phyloP scores from a whole-genome alignment of 2,888 invertebrate species.

The Andrena flavipes region DNA sequence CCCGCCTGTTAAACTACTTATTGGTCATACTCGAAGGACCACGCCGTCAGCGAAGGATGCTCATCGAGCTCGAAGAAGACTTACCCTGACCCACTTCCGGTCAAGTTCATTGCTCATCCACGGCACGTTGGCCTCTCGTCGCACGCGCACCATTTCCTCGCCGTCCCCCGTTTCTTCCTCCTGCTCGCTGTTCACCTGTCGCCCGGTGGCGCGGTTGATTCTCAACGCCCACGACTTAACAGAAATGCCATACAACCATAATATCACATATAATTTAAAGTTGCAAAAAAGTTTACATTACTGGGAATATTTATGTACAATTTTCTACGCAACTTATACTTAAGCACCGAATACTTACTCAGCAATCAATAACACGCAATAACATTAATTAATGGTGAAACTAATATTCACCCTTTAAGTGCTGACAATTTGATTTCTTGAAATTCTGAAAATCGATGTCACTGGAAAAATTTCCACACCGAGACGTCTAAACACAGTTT shows the following conservation, averaged over 20 bases:
- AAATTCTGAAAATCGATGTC: too few relatives aligned
- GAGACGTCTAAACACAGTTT: too few relatives aligned
- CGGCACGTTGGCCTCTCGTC: conserved; percentile 65
- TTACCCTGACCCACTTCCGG: conserved; percentile 82
- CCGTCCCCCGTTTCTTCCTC: conserved; percentile 29
- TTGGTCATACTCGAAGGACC: conserved; percentile 52
- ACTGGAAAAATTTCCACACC: too few relatives aligned
- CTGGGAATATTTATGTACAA: too few relatives aligned
- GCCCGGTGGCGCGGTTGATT: background rate
- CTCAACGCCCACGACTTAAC: conserved; percentile 16
- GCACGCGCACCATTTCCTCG: conserved; percentile 47
- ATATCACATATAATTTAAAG: background rate
- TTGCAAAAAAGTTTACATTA: background rate
- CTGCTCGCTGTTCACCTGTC: conserved; percentile 27
- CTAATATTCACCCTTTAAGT: too few relatives aligned
- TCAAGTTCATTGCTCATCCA: conserved; percentile 83
- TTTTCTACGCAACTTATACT: too few relatives aligned
- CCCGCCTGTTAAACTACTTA: conserved; percentile 23
- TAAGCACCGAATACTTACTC: too few relatives aligned
- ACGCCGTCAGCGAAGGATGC: conserved; percentile 43
- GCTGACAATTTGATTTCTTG: too few relatives aligned
- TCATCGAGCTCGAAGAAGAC: conserved; percentile 66
- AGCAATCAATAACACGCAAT: too few relatives aligned
- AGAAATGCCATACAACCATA: background rate
- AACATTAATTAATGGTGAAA: too few relatives aligned